Base-by-base conservation (phyloP, 2,888 invertebrate genomes). In the Drosophila picticornis region DNA sequence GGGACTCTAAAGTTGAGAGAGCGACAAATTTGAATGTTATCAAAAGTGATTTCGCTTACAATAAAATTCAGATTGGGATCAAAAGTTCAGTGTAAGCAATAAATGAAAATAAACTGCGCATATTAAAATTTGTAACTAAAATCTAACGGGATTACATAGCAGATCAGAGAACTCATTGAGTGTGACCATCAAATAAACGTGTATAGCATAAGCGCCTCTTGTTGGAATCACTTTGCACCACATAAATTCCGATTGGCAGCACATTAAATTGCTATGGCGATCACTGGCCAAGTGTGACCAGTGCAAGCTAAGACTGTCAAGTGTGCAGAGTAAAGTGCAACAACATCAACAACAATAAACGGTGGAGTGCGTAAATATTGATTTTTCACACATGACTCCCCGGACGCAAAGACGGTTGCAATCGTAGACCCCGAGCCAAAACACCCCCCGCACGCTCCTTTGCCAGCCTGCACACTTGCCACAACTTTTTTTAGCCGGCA, bases 331-430 rank as follows among this genome's bases (percentile, higher is more conserved):
- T 22, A 22, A 55, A 50, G 29, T 65, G 34, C 38, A 58, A 67
- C 60, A 72, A 65, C 55, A 72, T 27, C 38, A 65, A 43, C 40
- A 80, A 64, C 50, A 68, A 59, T 43, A 68, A 65, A 48, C 34
- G 48, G 43, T 51, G 59, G 80, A 81, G 68, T 83, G 81, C 82
- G 83, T 90, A 85, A 84, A 84, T 92, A 91, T 92, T 92, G 92
- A 91, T 91, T 91, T 91, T 91, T 91, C 92, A 85, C 83, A 81
- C 80, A 82, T 88, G 73, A 67, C 73, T 76, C 81, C 80, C 60
- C 19, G 34, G 36, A 59, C 55, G 58, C 77, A 75, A 55, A 52
- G 57, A 50, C 16, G 48, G 27, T 36, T 60, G 59, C 75, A 65
- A 52, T 40, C 59, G 70, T 70, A 62, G 46, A 46, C 31, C n/a